Conservation (phyloP, 2,797 vertebrate genomes). For the Phataginus tricuspis region DNA sequence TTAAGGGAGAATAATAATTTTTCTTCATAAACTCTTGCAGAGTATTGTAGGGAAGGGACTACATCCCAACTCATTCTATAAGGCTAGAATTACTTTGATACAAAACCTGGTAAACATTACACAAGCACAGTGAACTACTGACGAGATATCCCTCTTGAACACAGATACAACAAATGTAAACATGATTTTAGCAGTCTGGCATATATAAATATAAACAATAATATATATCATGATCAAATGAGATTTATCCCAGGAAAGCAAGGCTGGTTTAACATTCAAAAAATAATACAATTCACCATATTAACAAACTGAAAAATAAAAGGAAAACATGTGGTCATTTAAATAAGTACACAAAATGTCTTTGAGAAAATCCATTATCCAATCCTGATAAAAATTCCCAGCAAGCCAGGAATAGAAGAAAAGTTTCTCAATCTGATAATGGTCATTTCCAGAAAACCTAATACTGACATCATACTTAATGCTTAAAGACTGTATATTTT, state of each 20-base stretch:
- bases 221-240: neutral
- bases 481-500: neutral
- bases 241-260: neutral
- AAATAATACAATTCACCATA: neutral
- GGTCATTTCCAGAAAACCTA: slow-evolving; percentile 54
- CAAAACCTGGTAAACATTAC: neutral
- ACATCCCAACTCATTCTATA: neutral
- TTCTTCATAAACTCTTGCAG: neutral
- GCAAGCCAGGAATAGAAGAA: neutral
- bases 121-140: neutral
- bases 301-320: neutral
- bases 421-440: slow-evolving; percentile 42
- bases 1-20: neutral
- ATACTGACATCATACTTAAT: slow-evolving; percentile 20
- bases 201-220: neutral
- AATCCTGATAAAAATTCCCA: slow-evolving; percentile 37
- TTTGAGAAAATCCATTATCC: neutral
- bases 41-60: neutral
- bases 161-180: neutral
- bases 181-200: neutral
- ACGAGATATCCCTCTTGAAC: neutral
- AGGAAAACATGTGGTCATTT: neutral
- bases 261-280: slow-evolving; percentile 43
- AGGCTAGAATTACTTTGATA: neutral
- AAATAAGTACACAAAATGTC: neutral